Evolutionary conservation across 2,797 vertebrate genomes (phyloP).

Genomic region (Sebastes matsubarae): DNA sequence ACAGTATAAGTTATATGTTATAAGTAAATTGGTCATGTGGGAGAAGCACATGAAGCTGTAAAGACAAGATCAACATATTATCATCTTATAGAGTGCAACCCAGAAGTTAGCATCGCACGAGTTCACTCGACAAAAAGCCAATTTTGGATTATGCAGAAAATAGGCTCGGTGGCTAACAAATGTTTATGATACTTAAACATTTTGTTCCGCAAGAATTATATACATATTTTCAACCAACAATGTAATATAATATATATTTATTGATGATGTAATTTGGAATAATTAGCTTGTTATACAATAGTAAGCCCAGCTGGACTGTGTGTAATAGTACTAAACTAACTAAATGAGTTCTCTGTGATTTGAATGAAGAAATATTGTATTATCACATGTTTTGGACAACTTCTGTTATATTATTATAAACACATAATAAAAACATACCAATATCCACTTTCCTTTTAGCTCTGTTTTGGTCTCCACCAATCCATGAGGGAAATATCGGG

Average conservation of each 20-base stretch:
- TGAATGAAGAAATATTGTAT: no score
- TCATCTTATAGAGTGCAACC: not conserved
- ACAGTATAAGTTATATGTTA: no score
- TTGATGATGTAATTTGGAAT: not conserved
- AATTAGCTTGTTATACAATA: not conserved
- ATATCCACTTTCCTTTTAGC: no score
- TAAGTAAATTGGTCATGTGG: not conserved
- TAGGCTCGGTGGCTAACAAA: no score
- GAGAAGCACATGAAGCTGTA: not conserved
- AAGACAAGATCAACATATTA: not conserved
- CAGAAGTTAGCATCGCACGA: accelerated
- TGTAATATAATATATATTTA: not conserved
- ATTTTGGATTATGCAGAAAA: no score
- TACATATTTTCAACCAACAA: not conserved
- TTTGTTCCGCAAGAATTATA: no score
- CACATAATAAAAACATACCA: no score
- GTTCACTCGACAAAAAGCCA: no score
- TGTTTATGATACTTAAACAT: no score
- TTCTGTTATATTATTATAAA: not conserved
- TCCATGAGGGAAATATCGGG: no score
- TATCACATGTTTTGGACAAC: not conserved
- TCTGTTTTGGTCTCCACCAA: no score
- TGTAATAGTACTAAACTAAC: not conserved
- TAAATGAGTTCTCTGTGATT: not conserved
- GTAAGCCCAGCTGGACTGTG: not conserved